A percentile compares a stretch with the other conserved stretches of the same genome.
These are phyloP conservation scores for Coenonympha glycerion DNA, from an alignment of 2,888 invertebrate genomes.

Conservation along the genomic window DNA sequence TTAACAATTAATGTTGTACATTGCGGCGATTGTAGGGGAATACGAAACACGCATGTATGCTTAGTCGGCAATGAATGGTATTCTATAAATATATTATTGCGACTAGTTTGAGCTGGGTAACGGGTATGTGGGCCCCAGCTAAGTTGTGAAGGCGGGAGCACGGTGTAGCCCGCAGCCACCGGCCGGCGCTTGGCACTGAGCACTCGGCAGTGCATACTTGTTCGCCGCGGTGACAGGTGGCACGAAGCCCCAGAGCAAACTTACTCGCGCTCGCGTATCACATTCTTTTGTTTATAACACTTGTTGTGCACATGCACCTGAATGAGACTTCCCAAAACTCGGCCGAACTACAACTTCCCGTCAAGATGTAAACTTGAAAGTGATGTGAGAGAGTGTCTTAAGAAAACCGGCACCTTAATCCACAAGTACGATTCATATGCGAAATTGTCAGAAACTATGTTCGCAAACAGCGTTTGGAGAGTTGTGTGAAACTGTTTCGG, in stretches of 20 bases:
- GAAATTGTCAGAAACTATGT: constrained; percentile 59
- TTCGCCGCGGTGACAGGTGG: constrained; percentile 66
- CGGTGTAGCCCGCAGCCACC: constrained; percentile 45
- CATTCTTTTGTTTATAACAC: constrained; percentile 63
- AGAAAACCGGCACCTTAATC: constrained; percentile 57
- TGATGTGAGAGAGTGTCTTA: constrained; percentile 65
- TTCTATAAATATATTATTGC: background rate
- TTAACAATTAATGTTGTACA: background rate
- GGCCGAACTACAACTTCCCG: constrained; percentile 26
- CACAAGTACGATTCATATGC: constrained; percentile 65
- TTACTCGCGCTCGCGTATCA: constrained; percentile 63
- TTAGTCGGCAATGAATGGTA: background rate
- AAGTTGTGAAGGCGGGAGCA: constrained; percentile 46
- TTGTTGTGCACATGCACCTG: constrained; percentile 46
- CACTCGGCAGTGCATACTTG: constrained; percentile 61
- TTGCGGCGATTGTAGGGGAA: background rate
- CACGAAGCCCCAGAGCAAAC: constrained; percentile 44
- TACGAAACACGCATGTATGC: background rate
- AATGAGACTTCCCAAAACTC: constrained; percentile 22
- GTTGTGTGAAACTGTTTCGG: constrained; percentile 37
- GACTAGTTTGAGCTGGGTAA: background rate
- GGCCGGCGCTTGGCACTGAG: constrained; percentile 30
- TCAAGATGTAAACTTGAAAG: constrained; percentile 54
- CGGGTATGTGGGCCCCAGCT: constrained; percentile 14
- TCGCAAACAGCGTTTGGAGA: constrained; percentile 49